Conservation (phyloP, 2,888 invertebrate species). For the Lucinisca nassula region DNA sequence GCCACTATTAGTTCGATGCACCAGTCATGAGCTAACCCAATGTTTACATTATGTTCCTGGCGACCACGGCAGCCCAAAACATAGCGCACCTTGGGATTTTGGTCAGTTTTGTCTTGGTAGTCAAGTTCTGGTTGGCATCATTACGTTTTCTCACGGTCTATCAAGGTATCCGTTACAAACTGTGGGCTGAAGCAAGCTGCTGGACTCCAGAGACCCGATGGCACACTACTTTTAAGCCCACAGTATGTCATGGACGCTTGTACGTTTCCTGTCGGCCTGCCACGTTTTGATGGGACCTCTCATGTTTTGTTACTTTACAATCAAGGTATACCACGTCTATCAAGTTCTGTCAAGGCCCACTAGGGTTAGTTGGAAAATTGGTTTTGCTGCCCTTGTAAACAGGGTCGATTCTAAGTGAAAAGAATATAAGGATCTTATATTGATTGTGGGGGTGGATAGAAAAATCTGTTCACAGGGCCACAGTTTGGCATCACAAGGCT, state of each 20-base stretch:
- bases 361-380: not conserved
- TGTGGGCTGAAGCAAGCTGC: too few species aligned
- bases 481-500: too few species aligned
- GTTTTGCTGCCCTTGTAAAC: too few species aligned
- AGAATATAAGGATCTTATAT: too few species aligned
- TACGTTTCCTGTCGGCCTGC: not conserved
- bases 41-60: not conserved
- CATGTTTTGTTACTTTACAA: not conserved
- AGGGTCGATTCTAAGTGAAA: too few species aligned
- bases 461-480: too few species aligned
- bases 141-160: not conserved
- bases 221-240: not conserved
- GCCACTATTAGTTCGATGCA: too few species aligned
- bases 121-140: not conserved
- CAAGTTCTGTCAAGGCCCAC: not conserved
- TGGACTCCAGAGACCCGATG: too few species aligned
- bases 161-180: not conserved
- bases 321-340: not conserved
- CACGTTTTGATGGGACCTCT: constrained; percentile 9
- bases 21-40: too few species aligned
- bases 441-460: too few species aligned
- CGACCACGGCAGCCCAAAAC: not conserved
- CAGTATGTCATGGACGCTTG: not conserved
- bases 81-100: not conserved
- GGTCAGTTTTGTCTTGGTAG: not conserved